Percentiles rank a stretch among this genome's conserved stretches.
phyloP scores from a whole-genome alignment of 2,888 invertebrate genomes.

The Drosophila atroscutellata region DNA sequence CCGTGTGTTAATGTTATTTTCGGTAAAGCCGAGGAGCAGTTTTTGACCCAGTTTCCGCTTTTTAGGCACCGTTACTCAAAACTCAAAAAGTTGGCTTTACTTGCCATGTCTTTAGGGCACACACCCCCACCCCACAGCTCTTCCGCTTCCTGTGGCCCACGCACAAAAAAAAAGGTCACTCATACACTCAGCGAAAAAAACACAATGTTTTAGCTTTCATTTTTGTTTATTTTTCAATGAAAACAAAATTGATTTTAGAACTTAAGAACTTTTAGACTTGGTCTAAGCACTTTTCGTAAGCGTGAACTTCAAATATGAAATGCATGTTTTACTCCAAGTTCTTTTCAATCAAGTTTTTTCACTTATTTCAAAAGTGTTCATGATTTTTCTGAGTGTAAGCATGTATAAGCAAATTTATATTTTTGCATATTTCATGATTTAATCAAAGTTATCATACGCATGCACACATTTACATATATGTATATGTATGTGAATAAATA shows the following conservation, averaged over 20 bases:
- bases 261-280: neutral
- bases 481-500: neutral
- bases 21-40: conserved; percentile 46
- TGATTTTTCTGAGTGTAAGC: neutral
- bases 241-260: neutral
- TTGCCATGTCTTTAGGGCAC: conserved; percentile 42
- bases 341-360: neutral
- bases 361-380: neutral
- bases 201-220: neutral
- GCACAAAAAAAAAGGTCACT: conserved; percentile 28
- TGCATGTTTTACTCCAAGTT: neutral
- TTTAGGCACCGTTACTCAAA: conserved; percentile 65
- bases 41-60: conserved; percentile 77
- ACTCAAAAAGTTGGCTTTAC: conserved; percentile 44
- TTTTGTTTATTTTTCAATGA: neutral
- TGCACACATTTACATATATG: conserved; percentile 19
- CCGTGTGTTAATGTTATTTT: conserved; percentile 29
- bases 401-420: conserved; percentile 18
- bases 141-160: conserved; percentile 25
- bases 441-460: conserved; percentile 76
- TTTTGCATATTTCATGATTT: conserved; percentile 78
- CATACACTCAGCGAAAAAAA: conserved; percentile 2
- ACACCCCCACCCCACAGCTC: neutral
- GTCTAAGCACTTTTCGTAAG: neutral
- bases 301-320: neutral